These are phyloP conservation scores for Chelmon rostratus DNA, from an alignment of 2,797 vertebrate species.

Conservation along the genomic window DNA sequence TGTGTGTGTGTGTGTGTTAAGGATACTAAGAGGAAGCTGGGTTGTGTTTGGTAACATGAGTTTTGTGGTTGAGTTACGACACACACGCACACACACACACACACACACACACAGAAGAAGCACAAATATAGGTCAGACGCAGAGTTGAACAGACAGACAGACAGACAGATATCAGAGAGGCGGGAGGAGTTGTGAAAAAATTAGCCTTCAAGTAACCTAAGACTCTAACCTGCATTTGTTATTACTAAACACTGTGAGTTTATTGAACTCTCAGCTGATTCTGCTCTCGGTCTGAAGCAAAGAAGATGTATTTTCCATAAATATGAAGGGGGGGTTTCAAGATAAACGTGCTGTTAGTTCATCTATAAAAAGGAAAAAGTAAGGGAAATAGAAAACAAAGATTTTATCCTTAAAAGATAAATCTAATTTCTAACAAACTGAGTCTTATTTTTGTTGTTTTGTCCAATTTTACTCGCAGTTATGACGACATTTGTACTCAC, in stretches of 20 bases:
- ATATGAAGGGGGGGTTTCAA: background rate
- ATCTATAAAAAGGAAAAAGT: background rate
- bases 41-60: slow-evolving; percentile 44
- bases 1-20: slow-evolving; percentile 14
- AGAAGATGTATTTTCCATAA: background rate
- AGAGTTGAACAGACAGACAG: background rate
- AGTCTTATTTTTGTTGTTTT: background rate
- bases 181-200: too few species aligned
- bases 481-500: background rate
- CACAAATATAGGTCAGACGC: slow-evolving; percentile 38
- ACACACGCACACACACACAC: slow-evolving; percentile 6
- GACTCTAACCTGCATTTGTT: too few species aligned
- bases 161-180: background rate
- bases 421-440: background rate
- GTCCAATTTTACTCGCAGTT: background rate
- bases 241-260: background rate
- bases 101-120: background rate
- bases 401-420: too few species aligned
- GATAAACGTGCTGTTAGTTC: background rate
- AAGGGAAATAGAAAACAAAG: background rate
- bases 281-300: too few species aligned
- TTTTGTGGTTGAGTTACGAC: slow-evolving; percentile 27
- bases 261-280: background rate
- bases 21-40: slow-evolving; percentile 26
- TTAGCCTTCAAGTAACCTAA: too few species aligned